Conservation (phyloP, 2,113 vertebrate genomes). For the Apodemus speciosus region DNA sequence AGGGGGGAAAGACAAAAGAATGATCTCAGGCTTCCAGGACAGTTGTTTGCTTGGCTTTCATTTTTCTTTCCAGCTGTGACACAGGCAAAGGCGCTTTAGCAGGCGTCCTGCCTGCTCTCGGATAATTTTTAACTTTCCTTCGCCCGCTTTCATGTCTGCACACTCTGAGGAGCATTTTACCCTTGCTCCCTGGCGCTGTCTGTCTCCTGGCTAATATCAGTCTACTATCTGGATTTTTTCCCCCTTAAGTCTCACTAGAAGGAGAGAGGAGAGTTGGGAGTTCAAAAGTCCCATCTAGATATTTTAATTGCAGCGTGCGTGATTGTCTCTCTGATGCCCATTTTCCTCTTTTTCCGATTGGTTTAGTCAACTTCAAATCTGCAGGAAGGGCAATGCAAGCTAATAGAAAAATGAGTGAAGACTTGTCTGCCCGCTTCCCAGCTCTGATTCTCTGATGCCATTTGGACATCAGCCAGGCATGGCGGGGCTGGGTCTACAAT, state of each 20-base stretch:
- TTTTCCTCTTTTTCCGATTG: constrained; percentile 44
- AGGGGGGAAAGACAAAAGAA: constrained; percentile 86
- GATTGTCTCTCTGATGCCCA: constrained; percentile 55
- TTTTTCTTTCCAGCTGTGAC: constrained; percentile 89
- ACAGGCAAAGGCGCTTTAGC: constrained; percentile 87
- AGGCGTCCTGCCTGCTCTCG: constrained; percentile 81
- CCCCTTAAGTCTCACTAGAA: constrained; percentile 63
- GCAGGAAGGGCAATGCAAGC: neutral
- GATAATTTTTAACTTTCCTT: neutral
- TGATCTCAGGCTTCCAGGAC: constrained; percentile 86
- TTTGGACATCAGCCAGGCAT: neutral
- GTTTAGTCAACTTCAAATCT: constrained; percentile 57
- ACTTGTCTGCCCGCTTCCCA: neutral
- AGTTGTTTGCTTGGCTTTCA: constrained; percentile 90
- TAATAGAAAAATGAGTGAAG: constrained; percentile 43
- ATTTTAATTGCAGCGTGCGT: constrained; percentile 60
- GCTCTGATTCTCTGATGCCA: constrained; percentile 23
- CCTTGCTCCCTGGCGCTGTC: constrained; percentile 70
- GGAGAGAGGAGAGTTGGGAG: constrained; percentile 46
- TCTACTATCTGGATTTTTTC: constrained; percentile 76
- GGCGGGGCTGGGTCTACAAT: neutral
- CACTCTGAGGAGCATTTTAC: constrained; percentile 74
- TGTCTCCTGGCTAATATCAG: constrained; percentile 18
- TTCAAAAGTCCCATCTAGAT: constrained; percentile 70
- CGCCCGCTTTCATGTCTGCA: constrained; percentile 54